Evolutionary conservation across 2,797 vertebrate genomes (phyloP), one percentile per base, ranked within the genome.

Genomic region (Corythornis leucogaster): DNA sequence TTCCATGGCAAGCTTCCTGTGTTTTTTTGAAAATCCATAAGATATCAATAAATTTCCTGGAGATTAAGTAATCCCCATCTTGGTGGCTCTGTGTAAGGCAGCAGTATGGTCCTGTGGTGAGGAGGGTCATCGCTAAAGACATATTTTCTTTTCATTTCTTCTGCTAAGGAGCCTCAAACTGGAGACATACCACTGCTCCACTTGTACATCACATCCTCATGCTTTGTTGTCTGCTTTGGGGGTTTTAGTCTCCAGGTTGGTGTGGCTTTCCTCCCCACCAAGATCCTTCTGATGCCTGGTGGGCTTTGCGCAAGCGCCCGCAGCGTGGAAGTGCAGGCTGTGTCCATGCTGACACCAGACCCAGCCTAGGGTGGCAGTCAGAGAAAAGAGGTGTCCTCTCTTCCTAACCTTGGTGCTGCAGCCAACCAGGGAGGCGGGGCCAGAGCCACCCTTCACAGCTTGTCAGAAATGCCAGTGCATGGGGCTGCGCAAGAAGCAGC

Each of bases 171-270:
- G 30, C 22, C 28, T 83, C 1, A 5, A n/a, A 30, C 48, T 2
- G 9, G 42, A 67, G 54, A 1, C 38, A 5, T 21, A 6, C 11
- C 38, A 75, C n/a, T 53, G 7, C 25, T 54, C 33, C 42, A 26
- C 25, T 73, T 21, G 20, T 35, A 4, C 6, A 0, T 8, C 1
- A 0, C 13, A 0, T 57, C 66, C 50, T 57, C n/a, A 18, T 54
- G 46, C 19, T 80, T 61, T 63, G 9, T 16, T 43, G 16, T n/a
- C 50, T 90, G 54, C 4, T 61, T 78, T 85, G 42, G 11, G 50
- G 68, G 24, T 38, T 82, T 67, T 67, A 12, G 11, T 31, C n/a
- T 54, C 43, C 38, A 54, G 28, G 25, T 55, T 68, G 43, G 33
- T 26, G 3, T 4, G 24, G 40, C 61, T 80, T 58, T 64, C 50